These are phyloP conservation scores for Drosophila flavopinicola DNA, from an alignment of 2,888 invertebrate genomes.

Conservation along the genomic window DNA sequence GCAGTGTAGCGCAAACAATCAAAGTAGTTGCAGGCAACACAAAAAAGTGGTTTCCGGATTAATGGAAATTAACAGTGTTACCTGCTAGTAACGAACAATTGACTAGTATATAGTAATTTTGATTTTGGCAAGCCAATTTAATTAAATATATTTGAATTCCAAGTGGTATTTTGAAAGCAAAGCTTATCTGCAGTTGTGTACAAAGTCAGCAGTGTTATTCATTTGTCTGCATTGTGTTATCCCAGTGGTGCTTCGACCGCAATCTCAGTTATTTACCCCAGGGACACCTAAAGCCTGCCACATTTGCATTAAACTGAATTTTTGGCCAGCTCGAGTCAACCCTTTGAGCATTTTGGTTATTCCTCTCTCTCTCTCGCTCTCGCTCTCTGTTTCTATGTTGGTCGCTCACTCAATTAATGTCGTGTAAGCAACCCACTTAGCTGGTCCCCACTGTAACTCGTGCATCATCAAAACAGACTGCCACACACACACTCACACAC, in stretches of 20 bases:
- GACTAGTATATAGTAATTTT: too few species aligned
- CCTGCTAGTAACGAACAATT: constrained; percentile 8
- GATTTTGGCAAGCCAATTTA: constrained; percentile 2
- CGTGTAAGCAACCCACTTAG: constrained; percentile 80
- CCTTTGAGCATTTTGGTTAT: constrained; percentile 52
- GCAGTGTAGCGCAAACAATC: constrained; percentile 65
- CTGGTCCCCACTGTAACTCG: constrained; percentile 70
- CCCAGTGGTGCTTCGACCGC: constrained; percentile 59
- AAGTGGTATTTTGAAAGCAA: neutral
- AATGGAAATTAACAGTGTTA: constrained; percentile 59
- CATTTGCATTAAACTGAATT: constrained; percentile 71
- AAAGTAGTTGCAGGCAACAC: constrained; percentile 53
- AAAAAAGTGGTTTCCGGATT: constrained; percentile 53
- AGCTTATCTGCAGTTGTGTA: constrained; percentile 8
- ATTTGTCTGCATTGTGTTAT: constrained; percentile 24
- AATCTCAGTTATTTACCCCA: constrained; percentile 66
- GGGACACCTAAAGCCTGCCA: constrained; percentile 54
- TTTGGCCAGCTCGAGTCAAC: constrained; percentile 38
- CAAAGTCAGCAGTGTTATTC: constrained; percentile 26
- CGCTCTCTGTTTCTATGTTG: constrained; percentile 9
- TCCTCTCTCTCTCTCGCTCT: neutral
- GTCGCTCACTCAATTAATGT: constrained; percentile 73
- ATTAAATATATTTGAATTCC: constrained; percentile 7
- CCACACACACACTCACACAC: constrained; percentile 26
- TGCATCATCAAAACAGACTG: constrained; percentile 59